phyloP scores from a whole-genome alignment of 1,140 invertebrate species.

The Nymphalis io region DNA sequence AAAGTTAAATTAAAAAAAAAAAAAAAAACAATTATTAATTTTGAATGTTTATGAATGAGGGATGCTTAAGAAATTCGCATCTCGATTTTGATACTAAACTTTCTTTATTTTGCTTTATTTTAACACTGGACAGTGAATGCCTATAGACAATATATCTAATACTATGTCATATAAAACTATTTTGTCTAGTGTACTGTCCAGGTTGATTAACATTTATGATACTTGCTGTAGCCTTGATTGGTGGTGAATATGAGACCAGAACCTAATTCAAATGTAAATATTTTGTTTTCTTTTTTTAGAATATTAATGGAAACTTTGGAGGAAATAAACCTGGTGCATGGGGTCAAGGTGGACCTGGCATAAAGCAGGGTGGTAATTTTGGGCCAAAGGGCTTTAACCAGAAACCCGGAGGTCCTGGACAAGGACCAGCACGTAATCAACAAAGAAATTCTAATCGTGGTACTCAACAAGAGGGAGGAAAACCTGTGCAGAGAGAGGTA shows the following conservation, averaged over 20 bases:
- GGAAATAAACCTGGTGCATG: slow-evolving; percentile 54
- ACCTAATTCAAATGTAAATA: slow-evolving; percentile 27
- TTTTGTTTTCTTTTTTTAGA: slow-evolving; percentile 49
- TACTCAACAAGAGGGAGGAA: slow-evolving; percentile 43
- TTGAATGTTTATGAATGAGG: too few species aligned
- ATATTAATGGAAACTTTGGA: slow-evolving; percentile 70
- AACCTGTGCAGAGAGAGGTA: slow-evolving; percentile 66
- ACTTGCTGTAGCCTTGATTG: slow-evolving; percentile 29
- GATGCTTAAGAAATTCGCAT: too few species aligned
- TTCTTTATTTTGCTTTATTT: too few species aligned
- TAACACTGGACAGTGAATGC: too few species aligned
- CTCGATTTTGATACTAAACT: too few species aligned
- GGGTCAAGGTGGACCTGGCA: slow-evolving; percentile 50
- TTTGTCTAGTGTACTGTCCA: too few species aligned
- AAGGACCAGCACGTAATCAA: slow-evolving; percentile 50
- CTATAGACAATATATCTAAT: too few species aligned
- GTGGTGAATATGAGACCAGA: slow-evolving; percentile 31
- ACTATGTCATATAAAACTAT: background rate
- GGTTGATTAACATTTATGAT: background rate
- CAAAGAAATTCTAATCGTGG: slow-evolving; percentile 40
- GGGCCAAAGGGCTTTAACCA: slow-evolving; percentile 48
- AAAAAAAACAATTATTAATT: too few species aligned
- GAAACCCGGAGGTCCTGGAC: slow-evolving; percentile 29
- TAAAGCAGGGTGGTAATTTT: slow-evolving; percentile 57
- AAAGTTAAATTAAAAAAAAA: too few species aligned